Base-by-base conservation (phyloP, 2,888 invertebrate genomes). In the Tetropium fuscum region DNA sequence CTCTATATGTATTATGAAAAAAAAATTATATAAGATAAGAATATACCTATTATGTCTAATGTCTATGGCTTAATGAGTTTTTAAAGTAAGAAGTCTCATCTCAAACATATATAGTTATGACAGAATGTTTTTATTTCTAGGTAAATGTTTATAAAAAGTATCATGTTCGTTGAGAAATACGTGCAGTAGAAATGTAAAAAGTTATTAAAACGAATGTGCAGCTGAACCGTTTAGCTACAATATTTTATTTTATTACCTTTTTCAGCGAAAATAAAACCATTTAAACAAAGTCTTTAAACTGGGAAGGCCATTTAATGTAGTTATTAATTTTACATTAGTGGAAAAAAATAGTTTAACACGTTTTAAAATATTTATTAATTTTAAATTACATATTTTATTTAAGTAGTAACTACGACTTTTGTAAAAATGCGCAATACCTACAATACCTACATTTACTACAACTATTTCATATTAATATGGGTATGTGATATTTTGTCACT, bases 81-180 rank as follows among this genome's bases (percentile, higher is more conserved):
- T n/a, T n/a, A n/a, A n/a, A n/a, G n/a, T n/a, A n/a, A n/a, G n/a
- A n/a, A n/a, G n/a, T n/a, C n/a, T n/a, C n/a, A n/a, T n/a, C n/a
- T 13, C 5, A n/a, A 18, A 22, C 11, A 32, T 13, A 30, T 30
- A 18, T 15, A 27, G 10, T 20, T 38, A 51, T 20, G 40, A 15
- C 38, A 40, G 20, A 51, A 40, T 51, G 40, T 51, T 51, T 51
- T 40, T 2, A 34, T 25, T 51, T 22, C 38, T 27, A 53, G 51
- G 45, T 53, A 58, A 60, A 59, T 69, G 67, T 69, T 69, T 69
- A 65, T 47, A 30, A 61, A 67, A 69, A 62, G 57, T 55, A 59
- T 64, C 69, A 69, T 67, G 69, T 62, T 56, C 60, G 25, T 16
- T 10, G 13, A 34, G 27, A 49, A 53, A 59, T 51, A 64, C 64